These are phyloP conservation scores for Lasaia peninsularis DNA, from an alignment of 1,140 invertebrate species.

Conservation along the genomic window DNA sequence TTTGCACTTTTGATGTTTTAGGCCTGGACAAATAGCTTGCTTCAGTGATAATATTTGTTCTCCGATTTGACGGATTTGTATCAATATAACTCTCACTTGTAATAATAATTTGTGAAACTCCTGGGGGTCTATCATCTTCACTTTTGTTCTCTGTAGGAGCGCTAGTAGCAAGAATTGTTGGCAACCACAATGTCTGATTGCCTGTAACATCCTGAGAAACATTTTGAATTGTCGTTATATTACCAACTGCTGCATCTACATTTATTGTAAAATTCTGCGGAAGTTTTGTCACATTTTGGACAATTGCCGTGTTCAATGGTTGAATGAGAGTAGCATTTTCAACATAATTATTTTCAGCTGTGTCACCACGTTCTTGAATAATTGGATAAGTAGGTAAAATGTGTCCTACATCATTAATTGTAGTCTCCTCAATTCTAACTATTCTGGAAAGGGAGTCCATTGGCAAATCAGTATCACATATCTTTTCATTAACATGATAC, in stretches of 20 bases:
- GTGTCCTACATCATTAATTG: conserved; percentile 53
- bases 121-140: conserved; percentile 59
- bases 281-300: conserved; percentile 70
- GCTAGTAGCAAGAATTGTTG: conserved; percentile 62
- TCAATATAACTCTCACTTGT: conserved; percentile 69
- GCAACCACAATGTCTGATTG: conserved; percentile 66
- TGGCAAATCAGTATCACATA: conserved; percentile 61
- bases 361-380: conserved; percentile 60
- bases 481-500: conserved; percentile 59
- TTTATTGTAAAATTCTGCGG: conserved; percentile 72
- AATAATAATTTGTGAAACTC: conserved; percentile 73
- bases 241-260: conserved; percentile 64
- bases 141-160: conserved; percentile 51
- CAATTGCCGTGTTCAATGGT: conserved; percentile 64
- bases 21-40: conserved; percentile 56
- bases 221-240: conserved; percentile 70
- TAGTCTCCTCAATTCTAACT: conserved; percentile 58
- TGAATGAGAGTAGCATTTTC: conserved; percentile 67
- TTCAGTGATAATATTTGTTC: conserved; percentile 63
- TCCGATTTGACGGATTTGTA: conserved; percentile 40
- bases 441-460: conserved; percentile 58
- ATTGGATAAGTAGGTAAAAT: conserved; percentile 51
- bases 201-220: conserved; percentile 67
- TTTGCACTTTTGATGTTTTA: conserved; percentile 67
- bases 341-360: conserved; percentile 54